Percentiles rank a stretch among this genome's conserved stretches.
These are phyloP conservation scores for Sciurus carolinensis DNA, from an alignment of 2,797 vertebrate species.

Conservation along the genomic window DNA sequence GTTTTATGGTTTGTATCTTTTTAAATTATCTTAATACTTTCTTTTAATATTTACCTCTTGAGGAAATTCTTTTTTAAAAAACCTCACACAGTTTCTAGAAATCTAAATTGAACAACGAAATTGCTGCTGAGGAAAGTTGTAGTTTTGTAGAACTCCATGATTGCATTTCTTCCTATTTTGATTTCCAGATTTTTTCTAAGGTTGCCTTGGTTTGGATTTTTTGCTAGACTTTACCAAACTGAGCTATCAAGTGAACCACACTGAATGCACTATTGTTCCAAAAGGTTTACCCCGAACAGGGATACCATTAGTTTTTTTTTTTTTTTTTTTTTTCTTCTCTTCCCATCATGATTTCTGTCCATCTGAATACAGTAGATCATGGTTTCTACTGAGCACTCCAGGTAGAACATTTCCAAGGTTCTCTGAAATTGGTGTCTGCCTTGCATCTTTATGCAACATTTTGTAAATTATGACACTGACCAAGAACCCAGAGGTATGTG, in stretches of 20 bases:
- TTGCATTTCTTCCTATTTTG: slow-evolving; percentile 68
- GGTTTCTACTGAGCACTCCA: slow-evolving; percentile 88
- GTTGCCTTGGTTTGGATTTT: slow-evolving; percentile 74
- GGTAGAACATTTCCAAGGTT: slow-evolving; percentile 85
- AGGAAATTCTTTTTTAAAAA: background rate
- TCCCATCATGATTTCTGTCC: slow-evolving; percentile 85
- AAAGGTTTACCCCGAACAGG: slow-evolving; percentile 84
- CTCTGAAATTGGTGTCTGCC: slow-evolving; percentile 86
- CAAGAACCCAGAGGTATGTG: slow-evolving; percentile 85
- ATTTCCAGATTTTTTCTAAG: slow-evolving; percentile 53
- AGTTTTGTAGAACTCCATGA: slow-evolving; percentile 19
- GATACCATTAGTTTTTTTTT: slow-evolving; percentile 82
- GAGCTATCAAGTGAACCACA: slow-evolving; percentile 73
- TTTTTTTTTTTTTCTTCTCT: slow-evolving; percentile 80
- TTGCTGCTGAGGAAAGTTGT: slow-evolving; percentile 23
- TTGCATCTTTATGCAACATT: slow-evolving; percentile 85
- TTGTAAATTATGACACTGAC: slow-evolving; percentile 88
- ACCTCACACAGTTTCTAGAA: background rate
- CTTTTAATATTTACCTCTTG: background rate
- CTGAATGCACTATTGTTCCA: slow-evolving; percentile 83
- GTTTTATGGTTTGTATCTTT: background rate
- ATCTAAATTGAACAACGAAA: slow-evolving; percentile 11
- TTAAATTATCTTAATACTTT: background rate
- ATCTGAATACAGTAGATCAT: slow-evolving; percentile 86
- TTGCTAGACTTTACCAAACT: slow-evolving; percentile 76